Evolutionary conservation across 2,888 invertebrate species (phyloP).

Genomic region (Dryomyza anilis): DNA sequence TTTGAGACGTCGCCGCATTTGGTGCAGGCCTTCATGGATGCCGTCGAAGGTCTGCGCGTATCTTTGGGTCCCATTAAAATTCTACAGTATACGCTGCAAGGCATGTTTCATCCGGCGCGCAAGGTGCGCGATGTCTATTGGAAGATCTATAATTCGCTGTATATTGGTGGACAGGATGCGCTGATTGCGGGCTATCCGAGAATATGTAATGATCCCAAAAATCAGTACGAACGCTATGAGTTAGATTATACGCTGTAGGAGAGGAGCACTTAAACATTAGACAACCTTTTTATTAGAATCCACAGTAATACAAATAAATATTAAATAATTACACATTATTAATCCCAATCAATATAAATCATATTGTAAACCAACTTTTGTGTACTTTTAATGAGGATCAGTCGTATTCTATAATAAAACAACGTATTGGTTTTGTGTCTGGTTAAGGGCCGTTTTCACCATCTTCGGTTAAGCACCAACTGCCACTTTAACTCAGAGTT

Average conservation of each 20-base stretch:
- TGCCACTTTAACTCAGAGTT: too few relatives aligned
- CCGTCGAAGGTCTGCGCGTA: slow-evolving; percentile 96
- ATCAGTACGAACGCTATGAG: slow-evolving; percentile 91
- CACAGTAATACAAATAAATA: too few relatives aligned
- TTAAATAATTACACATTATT: too few relatives aligned
- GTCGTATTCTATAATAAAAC: too few relatives aligned
- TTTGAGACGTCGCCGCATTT: slow-evolving; percentile 99
- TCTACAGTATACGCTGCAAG: slow-evolving; percentile 95
- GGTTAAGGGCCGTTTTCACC: too few relatives aligned
- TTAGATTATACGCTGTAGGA: slow-evolving; percentile 85
- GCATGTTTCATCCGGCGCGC: slow-evolving; percentile 97
- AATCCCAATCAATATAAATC: too few relatives aligned
- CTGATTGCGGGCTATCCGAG: slow-evolving; percentile 97
- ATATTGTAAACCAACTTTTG: too few relatives aligned
- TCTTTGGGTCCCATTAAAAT: slow-evolving; percentile 96
- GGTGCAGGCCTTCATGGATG: slow-evolving; percentile 99
- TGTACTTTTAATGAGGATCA: too few relatives aligned
- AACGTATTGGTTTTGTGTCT: too few relatives aligned
- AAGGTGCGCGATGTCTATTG: slow-evolving; percentile 99
- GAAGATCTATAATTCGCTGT: slow-evolving; percentile 99
- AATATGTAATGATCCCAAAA: slow-evolving; percentile 93
- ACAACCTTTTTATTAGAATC: too few relatives aligned
- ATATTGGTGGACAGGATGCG: slow-evolving; percentile 98
- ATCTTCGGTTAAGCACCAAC: too few relatives aligned
- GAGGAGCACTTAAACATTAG: too few relatives aligned